A percentile compares a stretch with the other conserved stretches of the same genome.
phyloP scores from a whole-genome alignment of 2,113 vertebrate genomes.

The Genyomyrus donnyi region DNA sequence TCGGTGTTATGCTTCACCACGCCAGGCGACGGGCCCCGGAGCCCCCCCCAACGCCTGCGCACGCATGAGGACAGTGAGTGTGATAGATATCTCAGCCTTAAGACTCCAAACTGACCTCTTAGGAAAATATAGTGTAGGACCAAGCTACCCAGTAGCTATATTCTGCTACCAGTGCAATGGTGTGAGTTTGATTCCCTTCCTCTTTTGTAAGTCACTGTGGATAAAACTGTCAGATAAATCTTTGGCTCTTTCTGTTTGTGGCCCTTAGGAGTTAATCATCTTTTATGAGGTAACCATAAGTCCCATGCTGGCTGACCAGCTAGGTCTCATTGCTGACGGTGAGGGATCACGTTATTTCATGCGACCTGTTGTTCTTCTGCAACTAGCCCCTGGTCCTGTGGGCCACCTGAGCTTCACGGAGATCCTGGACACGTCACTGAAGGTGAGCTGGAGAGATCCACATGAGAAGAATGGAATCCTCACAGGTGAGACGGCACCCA shows the following conservation, averaged over 20 bases:
- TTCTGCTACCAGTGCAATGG: neutral
- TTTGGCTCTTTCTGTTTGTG: neutral
- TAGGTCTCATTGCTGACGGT: neutral
- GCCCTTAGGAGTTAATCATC: neutral
- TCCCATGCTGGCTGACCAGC: neutral
- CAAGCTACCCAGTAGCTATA: too few species aligned
- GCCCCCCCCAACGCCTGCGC: conserved; percentile 73
- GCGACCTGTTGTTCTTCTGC: conserved; percentile 18
- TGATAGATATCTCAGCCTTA: neutral
- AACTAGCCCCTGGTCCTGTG: conserved; percentile 82
- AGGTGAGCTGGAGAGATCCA: conserved; percentile 96
- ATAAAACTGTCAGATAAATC: neutral
- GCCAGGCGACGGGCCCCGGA: conserved; percentile 89
- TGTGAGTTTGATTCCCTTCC: neutral
- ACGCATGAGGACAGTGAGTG: conserved; percentile 94
- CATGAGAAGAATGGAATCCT: conserved; percentile 89
- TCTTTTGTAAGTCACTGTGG: neutral
- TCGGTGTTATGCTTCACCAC: conserved; percentile 93
- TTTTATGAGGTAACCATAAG: neutral
- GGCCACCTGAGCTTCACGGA: conserved; percentile 94
- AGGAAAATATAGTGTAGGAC: neutral
- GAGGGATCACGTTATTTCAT: neutral
- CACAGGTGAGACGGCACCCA: conserved; percentile 62
- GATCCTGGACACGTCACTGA: conserved; percentile 93
- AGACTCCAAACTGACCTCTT: neutral